phyloP scores from a whole-genome alignment of 1,140 invertebrate genomes.

The Zaprionus inermis region DNA sequence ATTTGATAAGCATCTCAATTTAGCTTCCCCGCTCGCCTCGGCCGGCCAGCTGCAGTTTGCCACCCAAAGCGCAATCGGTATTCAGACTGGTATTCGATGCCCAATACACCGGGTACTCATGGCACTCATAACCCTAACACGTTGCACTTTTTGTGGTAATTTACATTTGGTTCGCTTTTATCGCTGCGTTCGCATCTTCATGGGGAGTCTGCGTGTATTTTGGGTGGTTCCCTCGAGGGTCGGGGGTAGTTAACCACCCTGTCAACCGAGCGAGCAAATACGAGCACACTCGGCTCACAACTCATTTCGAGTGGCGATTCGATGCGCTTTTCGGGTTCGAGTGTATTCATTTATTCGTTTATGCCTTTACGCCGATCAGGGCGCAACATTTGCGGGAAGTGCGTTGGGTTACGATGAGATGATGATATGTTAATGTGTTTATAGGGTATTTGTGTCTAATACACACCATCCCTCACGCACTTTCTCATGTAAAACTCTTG shows the following conservation, averaged over 20 bases:
- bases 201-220: not conserved
- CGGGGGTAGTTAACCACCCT: slow-evolving; percentile 27
- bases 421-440: slow-evolving; percentile 5
- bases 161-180: slow-evolving; percentile 63
- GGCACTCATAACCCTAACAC: slow-evolving; percentile 8
- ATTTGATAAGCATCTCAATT: slow-evolving; percentile 46
- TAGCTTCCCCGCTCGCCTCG: no score
- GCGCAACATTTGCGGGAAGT: not conserved
- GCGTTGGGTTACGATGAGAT: not conserved
- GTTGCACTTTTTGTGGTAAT: slow-evolving; percentile 70
- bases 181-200: slow-evolving; percentile 40
- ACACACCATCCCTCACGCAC: not conserved
- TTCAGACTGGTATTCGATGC: slow-evolving; percentile 25
- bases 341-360: slow-evolving; percentile 19
- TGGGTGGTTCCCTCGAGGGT: not conserved
- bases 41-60: slow-evolving; percentile 20
- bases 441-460: not conserved
- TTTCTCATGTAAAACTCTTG: not conserved
- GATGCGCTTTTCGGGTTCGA: slow-evolving; percentile 21
- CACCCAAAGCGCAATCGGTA: slow-evolving; percentile 8
- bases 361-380: slow-evolving; percentile 3
- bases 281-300: slow-evolving; percentile 18
- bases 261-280: slow-evolving; percentile 10
- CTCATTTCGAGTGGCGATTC: slow-evolving; percentile 32
- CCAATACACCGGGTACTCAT: not conserved